A percentile compares a stretch with the other conserved stretches of the same genome.
phyloP scores from a whole-genome alignment of 1,140 invertebrate genomes.

The Papilio glaucus region DNA sequence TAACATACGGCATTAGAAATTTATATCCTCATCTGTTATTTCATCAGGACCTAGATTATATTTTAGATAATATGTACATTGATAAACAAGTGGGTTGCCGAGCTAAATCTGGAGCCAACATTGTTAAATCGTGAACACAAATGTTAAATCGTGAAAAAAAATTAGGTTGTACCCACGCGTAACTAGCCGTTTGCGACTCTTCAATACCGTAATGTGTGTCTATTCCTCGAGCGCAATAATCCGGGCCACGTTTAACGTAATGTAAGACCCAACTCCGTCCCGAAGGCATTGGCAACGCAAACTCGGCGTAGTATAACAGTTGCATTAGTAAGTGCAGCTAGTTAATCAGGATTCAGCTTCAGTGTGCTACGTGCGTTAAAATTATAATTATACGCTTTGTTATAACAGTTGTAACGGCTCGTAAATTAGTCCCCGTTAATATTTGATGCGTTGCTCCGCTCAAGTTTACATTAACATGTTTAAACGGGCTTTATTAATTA shows the following conservation, averaged over 20 bases:
- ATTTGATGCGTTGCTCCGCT: slow-evolving; percentile 23
- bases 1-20: too few species aligned
- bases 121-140: too few species aligned
- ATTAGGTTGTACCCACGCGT: too few species aligned
- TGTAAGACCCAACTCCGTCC: slow-evolving; percentile 41
- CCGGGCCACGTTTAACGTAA: slow-evolving; percentile 31
- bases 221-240: neutral
- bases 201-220: too few species aligned
- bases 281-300: slow-evolving; percentile 39
- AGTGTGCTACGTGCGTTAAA: slow-evolving; percentile 2
- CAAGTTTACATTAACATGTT: slow-evolving; percentile 15
- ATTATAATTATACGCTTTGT: slow-evolving; percentile 34
- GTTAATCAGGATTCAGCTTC: slow-evolving; percentile 41
- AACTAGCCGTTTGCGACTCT: too few species aligned
- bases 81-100: too few species aligned
- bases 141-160: too few species aligned
- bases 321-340: slow-evolving; percentile 46
- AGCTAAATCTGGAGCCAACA: too few species aligned
- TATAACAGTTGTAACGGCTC: slow-evolving; percentile 30
- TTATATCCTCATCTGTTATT: too few species aligned
- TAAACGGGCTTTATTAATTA: slow-evolving; percentile 28
- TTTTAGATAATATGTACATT: too few species aligned
- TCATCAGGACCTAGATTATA: too few species aligned
- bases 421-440: slow-evolving; percentile 28
- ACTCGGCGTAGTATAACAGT: slow-evolving; percentile 41